Evolutionary conservation across 1,140 invertebrate species (phyloP).

Genomic region (Drosophila kurseongensis): DNA sequence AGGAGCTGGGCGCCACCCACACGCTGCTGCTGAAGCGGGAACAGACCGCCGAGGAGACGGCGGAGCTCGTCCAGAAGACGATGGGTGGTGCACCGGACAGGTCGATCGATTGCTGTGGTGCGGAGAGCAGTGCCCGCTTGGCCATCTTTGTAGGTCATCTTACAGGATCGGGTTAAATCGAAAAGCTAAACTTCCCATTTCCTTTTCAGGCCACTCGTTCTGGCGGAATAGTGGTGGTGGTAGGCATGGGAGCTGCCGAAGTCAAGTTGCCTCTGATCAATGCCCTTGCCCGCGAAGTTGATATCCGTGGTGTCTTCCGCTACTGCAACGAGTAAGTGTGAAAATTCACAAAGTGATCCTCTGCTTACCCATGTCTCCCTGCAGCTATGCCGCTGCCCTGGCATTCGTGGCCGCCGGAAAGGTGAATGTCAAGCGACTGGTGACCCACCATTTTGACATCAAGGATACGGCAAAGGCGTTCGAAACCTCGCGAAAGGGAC

Average conservation of each 20-base stretch:
- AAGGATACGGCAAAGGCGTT: constrained; percentile 95
- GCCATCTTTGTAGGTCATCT: constrained; percentile 86
- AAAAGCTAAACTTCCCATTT: neutral
- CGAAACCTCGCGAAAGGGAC: constrained; percentile 89
- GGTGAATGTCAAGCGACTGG: constrained; percentile 92
- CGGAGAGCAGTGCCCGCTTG: constrained; percentile 90
- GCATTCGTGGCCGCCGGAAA: constrained; percentile 4
- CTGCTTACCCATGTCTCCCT: neutral
- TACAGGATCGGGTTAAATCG: neutral
- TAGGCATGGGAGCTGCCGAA: constrained; percentile 93
- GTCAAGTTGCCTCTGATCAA: constrained; percentile 92
- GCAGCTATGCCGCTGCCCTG: constrained; percentile 7
- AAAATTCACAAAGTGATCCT: neutral
- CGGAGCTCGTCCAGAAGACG: constrained; percentile 87
- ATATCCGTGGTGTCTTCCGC: constrained; percentile 95
- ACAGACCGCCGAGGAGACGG: constrained; percentile 87
- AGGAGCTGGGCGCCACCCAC: constrained; percentile 92
- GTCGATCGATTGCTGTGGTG: constrained; percentile 95
- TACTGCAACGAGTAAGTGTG: constrained; percentile 91
- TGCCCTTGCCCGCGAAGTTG: constrained; percentile 93
- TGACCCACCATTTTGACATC: constrained; percentile 95
- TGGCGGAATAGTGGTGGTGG: constrained; percentile 93
- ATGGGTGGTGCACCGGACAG: constrained; percentile 90
- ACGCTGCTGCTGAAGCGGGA: constrained; percentile 88
- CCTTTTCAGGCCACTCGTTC: constrained; percentile 90